Percentiles rank a stretch among this genome's conserved stretches.
Conservation (phyloP, 2,113 vertebrate genomes). For the Pagrus major region DNA sequence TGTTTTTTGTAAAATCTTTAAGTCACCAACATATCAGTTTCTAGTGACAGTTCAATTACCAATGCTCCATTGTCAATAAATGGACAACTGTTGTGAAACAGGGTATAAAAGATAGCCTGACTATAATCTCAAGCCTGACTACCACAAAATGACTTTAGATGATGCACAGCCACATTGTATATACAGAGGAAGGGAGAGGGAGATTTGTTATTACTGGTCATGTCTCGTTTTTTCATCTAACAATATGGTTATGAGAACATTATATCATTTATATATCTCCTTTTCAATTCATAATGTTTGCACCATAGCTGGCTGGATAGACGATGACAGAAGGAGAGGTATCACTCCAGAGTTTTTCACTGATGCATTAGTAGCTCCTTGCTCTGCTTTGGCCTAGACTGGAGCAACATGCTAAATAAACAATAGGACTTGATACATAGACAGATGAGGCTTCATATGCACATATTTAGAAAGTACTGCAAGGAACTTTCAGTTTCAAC, state of each 20-base stretch:
- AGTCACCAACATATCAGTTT: neutral
- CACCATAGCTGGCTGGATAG: constrained; percentile 95
- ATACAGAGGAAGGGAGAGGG: neutral
- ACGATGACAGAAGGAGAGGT: constrained; percentile 97
- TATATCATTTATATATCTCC: constrained; percentile 40
- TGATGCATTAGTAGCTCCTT: constrained; percentile 70
- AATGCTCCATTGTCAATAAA: neutral
- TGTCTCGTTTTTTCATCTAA: neutral
- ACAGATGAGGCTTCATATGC: neutral
- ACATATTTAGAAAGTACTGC: neutral
- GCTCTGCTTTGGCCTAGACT: constrained; percentile 25
- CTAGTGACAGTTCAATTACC: neutral
- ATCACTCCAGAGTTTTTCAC: constrained; percentile 68
- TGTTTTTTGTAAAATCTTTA: neutral
- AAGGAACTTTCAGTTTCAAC: too few relatives aligned
- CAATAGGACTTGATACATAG: neutral
- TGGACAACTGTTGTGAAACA: neutral
- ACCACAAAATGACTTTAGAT: neutral
- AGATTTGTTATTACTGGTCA: neutral
- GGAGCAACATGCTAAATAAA: constrained; percentile 10
- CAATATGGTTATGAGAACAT: constrained; percentile 9
- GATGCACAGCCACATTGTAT: neutral
- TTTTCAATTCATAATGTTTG: constrained; percentile 74
- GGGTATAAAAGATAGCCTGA: neutral
- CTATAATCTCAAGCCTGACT: neutral